Base-by-base conservation (phyloP, 2,797 vertebrate genomes). In the Siniperca scherzeri region DNA sequence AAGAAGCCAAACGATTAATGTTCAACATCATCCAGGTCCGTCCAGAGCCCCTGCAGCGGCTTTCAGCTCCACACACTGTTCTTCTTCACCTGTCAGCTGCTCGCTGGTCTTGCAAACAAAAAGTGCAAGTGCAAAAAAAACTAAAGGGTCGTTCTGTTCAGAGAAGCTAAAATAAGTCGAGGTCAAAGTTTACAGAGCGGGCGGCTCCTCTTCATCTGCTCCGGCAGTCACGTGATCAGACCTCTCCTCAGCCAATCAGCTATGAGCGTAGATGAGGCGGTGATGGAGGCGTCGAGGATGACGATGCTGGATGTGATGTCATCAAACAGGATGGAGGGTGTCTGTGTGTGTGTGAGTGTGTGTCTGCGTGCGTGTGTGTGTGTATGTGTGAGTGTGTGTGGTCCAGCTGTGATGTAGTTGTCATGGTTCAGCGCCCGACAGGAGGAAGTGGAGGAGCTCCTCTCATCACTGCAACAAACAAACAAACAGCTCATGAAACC, bases 381-480 rank as follows among this genome's bases (percentile, higher is more conserved):
- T 50, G 16, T 40, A 3, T 13, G 44, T 53, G 40, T 40, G 25
- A 46, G 50, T 13, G 48, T 62, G 56, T 57, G 66, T 33, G 44
- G 64, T 61, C 61, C 61, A 74, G 60, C 53, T 55, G 74, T 33
- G 67, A 9, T 2, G 46, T 21, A 2, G 21, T 17, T 2, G 4
- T 56, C 40, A 19, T 14, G 44, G 55, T 92, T 94, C 92, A 94
- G 89, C 94, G 93, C 52, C 89, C 94, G 4, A 94, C 90, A 42
- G 94, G 94, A 22, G 94, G 94, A 30, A 95, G 91, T 0, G 94
- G 94, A 10, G 94, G 94, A 56, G 94, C 94, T 81, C 94, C 94
- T 78, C 94, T 92, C 83, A 93, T 89, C 83, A 93, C 94, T 90
- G 87, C 42, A 87, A 84, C 53, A 73, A 16, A 80, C 57, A 81